Percentiles rank a stretch among this genome's conserved stretches.
Evolutionary conservation across 2,888 invertebrate species (phyloP).

Genomic region (Leptarthrus brevirostris): DNA sequence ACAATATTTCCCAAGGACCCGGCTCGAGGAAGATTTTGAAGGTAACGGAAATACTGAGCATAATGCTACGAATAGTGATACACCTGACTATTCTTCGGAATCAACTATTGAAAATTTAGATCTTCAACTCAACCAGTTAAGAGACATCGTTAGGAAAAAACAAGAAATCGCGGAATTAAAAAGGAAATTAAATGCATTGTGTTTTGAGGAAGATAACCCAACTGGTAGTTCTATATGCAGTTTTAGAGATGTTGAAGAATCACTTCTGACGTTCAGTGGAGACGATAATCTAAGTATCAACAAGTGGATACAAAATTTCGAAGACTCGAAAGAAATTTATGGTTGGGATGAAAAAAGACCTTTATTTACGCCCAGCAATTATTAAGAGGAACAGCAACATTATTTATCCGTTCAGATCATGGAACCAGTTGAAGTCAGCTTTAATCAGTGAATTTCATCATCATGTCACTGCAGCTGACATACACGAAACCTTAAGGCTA

Average conservation of each 20-base stretch:
- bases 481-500: no score
- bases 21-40: neutral
- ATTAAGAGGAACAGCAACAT: slow-evolving; percentile 46
- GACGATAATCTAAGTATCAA: no score
- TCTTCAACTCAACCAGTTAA: neutral
- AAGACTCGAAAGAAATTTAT: slow-evolving; percentile 43
- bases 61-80: neutral
- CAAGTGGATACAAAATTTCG: slow-evolving; percentile 47
- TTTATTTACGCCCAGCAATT: slow-evolving; percentile 47
- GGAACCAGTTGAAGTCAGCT: slow-evolving; percentile 48
- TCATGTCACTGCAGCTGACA: no score
- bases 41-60: neutral
- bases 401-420: slow-evolving; percentile 47
- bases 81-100: neutral
- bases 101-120: neutral
- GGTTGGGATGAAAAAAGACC: slow-evolving; percentile 40
- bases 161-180: slow-evolving; percentile 43
- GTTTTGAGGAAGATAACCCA: neutral
- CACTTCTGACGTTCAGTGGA: slow-evolving; percentile 48
- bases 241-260: slow-evolving; percentile 50
- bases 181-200: slow-evolving; percentile 26
- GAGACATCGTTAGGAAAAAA: slow-evolving; percentile 10
- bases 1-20: slow-evolving; percentile 29
- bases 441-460: slow-evolving; percentile 48
- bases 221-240: slow-evolving; percentile 20